phyloP scores from a whole-genome alignment of 64 coral and sea anemone species.

The Actinia tenebrosa region DNA sequence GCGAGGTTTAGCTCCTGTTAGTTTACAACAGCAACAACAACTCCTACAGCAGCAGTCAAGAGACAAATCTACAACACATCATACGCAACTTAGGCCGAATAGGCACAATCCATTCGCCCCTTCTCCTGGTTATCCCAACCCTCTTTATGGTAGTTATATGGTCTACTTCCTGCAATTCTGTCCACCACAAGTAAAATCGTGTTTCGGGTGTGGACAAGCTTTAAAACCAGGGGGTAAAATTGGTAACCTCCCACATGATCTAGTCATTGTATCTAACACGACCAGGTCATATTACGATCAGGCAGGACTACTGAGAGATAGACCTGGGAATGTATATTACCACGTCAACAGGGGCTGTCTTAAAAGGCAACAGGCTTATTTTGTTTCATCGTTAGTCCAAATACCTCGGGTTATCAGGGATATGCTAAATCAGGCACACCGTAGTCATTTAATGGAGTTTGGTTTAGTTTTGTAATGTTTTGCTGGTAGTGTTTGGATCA shows the following conservation, averaged over 20 bases:
- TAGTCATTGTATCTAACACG: neutral
- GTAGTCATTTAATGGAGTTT: neutral
- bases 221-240: slow-evolving; percentile 2
- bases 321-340: too few species aligned
- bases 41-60: too few species aligned
- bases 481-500: too few species aligned
- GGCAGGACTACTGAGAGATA: too few species aligned
- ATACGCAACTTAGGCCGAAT: too few species aligned
- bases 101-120: too few species aligned
- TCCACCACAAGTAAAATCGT: neutral
- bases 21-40: too few species aligned
- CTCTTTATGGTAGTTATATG: neutral
- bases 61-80: too few species aligned
- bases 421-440: neutral
- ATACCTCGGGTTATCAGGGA: neutral
- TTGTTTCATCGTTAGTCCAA: neutral
- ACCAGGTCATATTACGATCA: neutral
- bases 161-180: neutral
- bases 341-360: neutral
- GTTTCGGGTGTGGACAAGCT: slow-evolving; percentile 2
- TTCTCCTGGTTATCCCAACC: neutral
- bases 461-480: slow-evolving; percentile 3
- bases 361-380: slow-evolving; percentile 7
- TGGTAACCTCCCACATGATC: neutral
- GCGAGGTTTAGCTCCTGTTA: too few species aligned